These are phyloP conservation scores for Andrena bucephala DNA, from an alignment of 2,888 invertebrate species.

Conservation along the genomic window DNA sequence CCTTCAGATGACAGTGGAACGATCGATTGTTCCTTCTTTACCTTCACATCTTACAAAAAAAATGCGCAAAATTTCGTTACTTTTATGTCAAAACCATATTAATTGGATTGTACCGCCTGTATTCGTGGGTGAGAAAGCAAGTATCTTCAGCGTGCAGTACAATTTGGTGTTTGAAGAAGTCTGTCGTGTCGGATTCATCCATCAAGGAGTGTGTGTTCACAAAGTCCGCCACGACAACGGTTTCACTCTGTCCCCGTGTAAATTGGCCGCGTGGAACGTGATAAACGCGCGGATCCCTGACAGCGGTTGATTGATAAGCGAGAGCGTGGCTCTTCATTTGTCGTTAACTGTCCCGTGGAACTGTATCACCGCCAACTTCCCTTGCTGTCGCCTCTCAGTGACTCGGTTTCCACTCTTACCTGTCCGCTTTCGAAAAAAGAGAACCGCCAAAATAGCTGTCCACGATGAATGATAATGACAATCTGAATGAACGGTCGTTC, in stretches of 20 bases:
- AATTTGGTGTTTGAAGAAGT: not conserved
- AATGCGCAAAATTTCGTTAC: too few relatives aligned
- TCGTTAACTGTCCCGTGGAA: constrained; percentile 3
- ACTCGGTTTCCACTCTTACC: not conserved
- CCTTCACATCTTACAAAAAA: too few relatives aligned
- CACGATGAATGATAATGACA: not conserved
- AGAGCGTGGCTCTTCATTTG: constrained; percentile 45
- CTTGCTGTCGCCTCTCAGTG: not conserved
- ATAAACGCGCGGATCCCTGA: constrained; percentile 36
- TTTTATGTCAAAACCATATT: too few relatives aligned
- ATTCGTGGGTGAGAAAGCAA: not conserved
- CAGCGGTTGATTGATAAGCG: constrained; percentile 58
- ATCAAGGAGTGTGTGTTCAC: constrained; percentile 14
- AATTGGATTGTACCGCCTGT: too few relatives aligned
- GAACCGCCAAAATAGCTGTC: not conserved
- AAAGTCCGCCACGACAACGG: constrained; percentile 11
- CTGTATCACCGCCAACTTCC: constrained; percentile 17
- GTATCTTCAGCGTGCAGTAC: too few relatives aligned
- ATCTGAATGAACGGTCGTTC: not conserved
- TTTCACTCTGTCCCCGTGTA: constrained; percentile 41
- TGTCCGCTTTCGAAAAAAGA: constrained; percentile 17
- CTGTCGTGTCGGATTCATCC: constrained; percentile 10
- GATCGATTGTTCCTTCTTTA: too few relatives aligned
- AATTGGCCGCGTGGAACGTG: constrained; percentile 43
- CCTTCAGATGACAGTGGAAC: too few relatives aligned